Conservation (phyloP, 2,888 invertebrate species). For the Periphyllus acericola region DNA sequence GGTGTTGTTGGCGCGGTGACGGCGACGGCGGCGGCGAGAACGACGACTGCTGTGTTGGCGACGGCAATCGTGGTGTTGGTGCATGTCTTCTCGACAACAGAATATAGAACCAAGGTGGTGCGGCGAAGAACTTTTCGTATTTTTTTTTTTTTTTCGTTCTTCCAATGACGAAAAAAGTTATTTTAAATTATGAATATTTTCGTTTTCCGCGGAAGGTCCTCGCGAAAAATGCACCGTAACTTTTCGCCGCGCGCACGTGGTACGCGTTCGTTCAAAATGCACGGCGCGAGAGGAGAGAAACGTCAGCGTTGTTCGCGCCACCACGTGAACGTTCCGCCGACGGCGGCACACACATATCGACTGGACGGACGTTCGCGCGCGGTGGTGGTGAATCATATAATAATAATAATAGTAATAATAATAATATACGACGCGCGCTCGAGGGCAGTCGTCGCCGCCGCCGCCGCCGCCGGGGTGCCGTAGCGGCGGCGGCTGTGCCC, state of each 20-base stretch:
- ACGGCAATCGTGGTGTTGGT: neutral
- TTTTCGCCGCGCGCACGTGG: neutral
- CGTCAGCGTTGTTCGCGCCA: neutral
- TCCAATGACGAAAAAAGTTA: neutral
- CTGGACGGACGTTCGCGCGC: conserved; percentile 29
- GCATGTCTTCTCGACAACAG: neutral
- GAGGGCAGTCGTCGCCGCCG: conserved; percentile 23
- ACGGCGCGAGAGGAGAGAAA: too few species aligned
- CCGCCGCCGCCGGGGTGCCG: neutral
- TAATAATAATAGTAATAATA: conserved; percentile 45
- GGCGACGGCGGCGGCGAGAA: neutral
- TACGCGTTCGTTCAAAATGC: neutral
- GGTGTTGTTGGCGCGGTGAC: neutral
- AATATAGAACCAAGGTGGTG: too few species aligned
- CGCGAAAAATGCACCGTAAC: neutral
- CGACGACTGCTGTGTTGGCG: neutral
- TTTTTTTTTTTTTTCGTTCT: neutral
- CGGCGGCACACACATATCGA: conserved; percentile 56
- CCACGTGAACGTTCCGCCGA: conserved; percentile 58
- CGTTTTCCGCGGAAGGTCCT: neutral
- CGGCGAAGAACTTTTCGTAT: too few species aligned
- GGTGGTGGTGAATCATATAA: conserved; percentile 56
- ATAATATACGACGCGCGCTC: conserved; percentile 41
- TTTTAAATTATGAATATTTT: neutral
- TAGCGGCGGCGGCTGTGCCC: neutral